Evolutionary conservation across 2,797 vertebrate genomes (phyloP), one percentile per base, ranked within the genome.

Genomic region (Morelia viridis): DNA sequence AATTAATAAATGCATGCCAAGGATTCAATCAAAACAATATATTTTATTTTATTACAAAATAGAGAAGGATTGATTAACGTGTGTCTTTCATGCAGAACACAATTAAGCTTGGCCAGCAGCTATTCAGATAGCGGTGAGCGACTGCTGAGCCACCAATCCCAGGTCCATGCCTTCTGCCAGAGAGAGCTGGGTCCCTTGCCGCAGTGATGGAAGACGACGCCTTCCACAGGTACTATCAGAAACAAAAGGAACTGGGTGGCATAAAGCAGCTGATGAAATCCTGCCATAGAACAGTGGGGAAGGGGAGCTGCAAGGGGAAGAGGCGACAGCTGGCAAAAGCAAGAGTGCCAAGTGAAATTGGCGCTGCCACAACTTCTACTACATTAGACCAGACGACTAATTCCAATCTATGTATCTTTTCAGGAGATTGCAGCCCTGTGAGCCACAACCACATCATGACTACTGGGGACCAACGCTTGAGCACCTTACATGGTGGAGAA

Each of bases 1-100:
- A 80, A 80, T 80, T 46, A 80, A 80, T 80, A 80, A 80, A 80
- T 80, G 76, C 76, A 46, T 80, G 76, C 76, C 76, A 80, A 46
- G 76, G 76, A 80, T 80, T 80, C 76, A 80, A 80, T 80, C 76
- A 80, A 80, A 80, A 80, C 76, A 80, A 24, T 80, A 80, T 80
- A 80, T 80, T 80, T 46, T 46, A 80, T 80, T 80, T 80, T 80
- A 80, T 80, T 80, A 46, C 19, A 5, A 46, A 80, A 80, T 80
- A 80, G 76, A 80, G 35, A 80, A 46, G 41, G 41, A 46, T 80
- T 80, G 76, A 80, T 80, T 46, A 80, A 46, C 76, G 24, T 80
- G 76, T 80, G 76, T 80, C 41, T 80, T 80, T 80, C 76, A 46
- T 4, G 9, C 76, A 80, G 76, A 46, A 46, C 41, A 80, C 76